Conservation (phyloP, 2,888 invertebrate species). For the Cantharis nigra region DNA sequence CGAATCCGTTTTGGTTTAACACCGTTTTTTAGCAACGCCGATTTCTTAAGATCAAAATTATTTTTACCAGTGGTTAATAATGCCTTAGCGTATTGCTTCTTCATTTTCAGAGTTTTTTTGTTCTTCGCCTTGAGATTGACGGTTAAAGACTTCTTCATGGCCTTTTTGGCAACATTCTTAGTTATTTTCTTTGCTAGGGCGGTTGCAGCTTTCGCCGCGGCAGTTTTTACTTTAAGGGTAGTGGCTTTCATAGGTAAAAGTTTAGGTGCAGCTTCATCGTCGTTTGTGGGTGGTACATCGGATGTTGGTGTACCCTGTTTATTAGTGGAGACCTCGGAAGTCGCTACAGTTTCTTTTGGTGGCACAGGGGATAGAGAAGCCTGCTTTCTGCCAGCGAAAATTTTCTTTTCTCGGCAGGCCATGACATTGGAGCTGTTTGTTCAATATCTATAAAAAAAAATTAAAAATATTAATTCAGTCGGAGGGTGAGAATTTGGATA, state of each 20-base stretch:
- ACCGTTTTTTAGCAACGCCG: constrained; percentile 48
- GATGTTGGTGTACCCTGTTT: constrained; percentile 33
- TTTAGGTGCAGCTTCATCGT: constrained; percentile 31
- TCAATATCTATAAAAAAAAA: constrained; percentile 31
- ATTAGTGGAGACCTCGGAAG: constrained; percentile 36
- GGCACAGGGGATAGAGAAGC: constrained; percentile 43
- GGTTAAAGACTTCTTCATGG: constrained; percentile 17
- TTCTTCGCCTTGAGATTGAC: constrained; percentile 47
- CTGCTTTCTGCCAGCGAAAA: constrained; percentile 50
- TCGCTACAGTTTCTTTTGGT: constrained; percentile 42
- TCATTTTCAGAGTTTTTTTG: constrained; percentile 40
- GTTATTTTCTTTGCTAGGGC: constrained; percentile 26
- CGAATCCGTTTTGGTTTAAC: constrained; percentile 39
- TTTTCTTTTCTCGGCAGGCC: constrained; percentile 55
- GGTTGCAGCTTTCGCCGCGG: constrained; percentile 15
- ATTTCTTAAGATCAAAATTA: constrained; percentile 44
- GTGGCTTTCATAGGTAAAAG: constrained; percentile 23
- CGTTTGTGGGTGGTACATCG: constrained; percentile 33
- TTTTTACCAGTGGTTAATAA: constrained; percentile 45
- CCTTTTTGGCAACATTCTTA: constrained; percentile 29
- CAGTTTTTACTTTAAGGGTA: constrained; percentile 20
- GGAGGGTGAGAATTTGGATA: not conserved
- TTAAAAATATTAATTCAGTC: not conserved
- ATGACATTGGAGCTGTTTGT: constrained; percentile 49
- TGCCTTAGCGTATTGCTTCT: constrained; percentile 43